These are phyloP conservation scores for Budorcas taxicolor DNA, from an alignment of 2,113 vertebrate genomes.

Conservation along the genomic window DNA sequence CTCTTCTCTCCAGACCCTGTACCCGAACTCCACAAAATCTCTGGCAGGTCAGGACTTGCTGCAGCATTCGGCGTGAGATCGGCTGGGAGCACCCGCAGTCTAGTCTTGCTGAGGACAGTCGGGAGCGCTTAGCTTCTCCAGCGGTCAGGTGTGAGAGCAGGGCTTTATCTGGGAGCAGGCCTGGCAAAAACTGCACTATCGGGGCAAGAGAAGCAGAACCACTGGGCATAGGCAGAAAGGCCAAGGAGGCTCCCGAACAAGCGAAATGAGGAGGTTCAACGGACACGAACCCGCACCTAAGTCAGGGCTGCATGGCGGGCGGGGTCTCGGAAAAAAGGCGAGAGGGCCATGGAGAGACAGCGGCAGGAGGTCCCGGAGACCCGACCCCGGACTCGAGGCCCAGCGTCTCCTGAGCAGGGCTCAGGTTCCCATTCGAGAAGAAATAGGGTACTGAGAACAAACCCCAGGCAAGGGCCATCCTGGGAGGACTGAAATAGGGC, in stretches of 20 bases:
- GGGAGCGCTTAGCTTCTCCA: background rate
- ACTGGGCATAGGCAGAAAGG: background rate
- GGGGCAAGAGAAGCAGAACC: background rate
- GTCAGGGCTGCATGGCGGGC: background rate
- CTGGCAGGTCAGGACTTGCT: too few species aligned
- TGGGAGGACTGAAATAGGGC: background rate
- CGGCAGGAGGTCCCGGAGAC: background rate
- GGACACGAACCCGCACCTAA: background rate
- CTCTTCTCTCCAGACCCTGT: background rate
- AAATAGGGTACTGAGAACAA: background rate
- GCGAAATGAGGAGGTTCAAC: background rate
- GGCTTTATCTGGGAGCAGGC: background rate
- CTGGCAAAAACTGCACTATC: background rate
- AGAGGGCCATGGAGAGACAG: too few species aligned
- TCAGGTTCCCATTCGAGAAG: background rate
- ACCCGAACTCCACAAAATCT: background rate
- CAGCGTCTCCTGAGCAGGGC: background rate
- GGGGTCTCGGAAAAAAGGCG: too few species aligned
- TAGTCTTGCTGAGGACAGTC: background rate
- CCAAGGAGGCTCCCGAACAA: background rate
- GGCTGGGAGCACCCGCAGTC: background rate
- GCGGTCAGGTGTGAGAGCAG: background rate
- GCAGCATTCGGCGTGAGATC: background rate
- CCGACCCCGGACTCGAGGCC: background rate
- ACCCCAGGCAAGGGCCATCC: background rate